Base-by-base conservation (phyloP, 2,113 vertebrate genomes). In the Felis catus region DNA sequence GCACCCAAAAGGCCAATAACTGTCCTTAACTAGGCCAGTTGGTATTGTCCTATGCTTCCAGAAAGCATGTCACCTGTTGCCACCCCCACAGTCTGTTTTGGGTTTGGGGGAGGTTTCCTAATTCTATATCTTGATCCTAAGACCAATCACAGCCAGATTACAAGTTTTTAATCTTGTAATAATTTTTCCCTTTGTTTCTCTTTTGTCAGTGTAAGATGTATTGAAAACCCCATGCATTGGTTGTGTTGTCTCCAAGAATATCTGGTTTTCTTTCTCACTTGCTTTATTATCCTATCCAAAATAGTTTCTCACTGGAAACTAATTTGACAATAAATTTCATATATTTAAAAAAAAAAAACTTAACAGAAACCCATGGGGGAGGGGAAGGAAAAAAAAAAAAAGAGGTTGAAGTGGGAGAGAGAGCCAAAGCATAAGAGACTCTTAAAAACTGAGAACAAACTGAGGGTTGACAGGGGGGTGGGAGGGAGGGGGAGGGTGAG, bases 11-110 rank as follows among this genome's bases (percentile, higher is more conserved):
- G 96, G 86, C 98, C 96, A 95, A 92, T 78, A 18, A 55, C 5
- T 98, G 96, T 96, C 95, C 92, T 97, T 97, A 93, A 94, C 79
- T 97, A 95, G 81, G 91, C 97, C 68, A 97, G 87, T 95, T 97
- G 95, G 93, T 95, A 93, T 98, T 99, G 98, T 98, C 98, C 98
- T 99, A 98, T 98, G 97, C 98, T 99, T 99, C 98, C 98, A 96
- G 97, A 95, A 97, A 93, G 89, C 98, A 97, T 98, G 98, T 98
- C 98, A 98, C 99, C 99, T 99, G 98, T 98, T 97, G 98, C 98
- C 98, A 99, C 98, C 99, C 98, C 98, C 98, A 98, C 98, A 98
- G 98, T 98, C 98, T 98, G 98, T 97, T 95, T 29, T 65, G 45
- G 61, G 14, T 76, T 65, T 33, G 31, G 58, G 41, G 0, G 9